phyloP scores from a whole-genome alignment of 1,140 invertebrate genomes.

The Formica selysi region DNA sequence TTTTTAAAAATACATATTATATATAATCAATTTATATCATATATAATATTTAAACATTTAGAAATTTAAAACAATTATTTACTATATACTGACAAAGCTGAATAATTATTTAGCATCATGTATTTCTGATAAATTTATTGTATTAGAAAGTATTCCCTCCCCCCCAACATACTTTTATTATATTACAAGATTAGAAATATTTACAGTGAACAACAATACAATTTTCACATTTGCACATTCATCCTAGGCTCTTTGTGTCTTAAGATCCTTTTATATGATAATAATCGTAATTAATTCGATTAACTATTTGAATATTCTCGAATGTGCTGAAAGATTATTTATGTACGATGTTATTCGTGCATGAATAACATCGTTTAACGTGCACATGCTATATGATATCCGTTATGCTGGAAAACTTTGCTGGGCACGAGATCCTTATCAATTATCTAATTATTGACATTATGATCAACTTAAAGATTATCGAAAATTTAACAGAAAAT shows the following conservation, averaged over 20 bases:
- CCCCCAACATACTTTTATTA: no score
- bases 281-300: no score
- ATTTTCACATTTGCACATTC: no score
- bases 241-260: no score
- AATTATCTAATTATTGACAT: slow-evolving; percentile 56
- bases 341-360: neutral
- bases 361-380: neutral
- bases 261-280: no score
- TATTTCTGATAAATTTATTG: no score
- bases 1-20: neutral
- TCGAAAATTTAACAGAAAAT: slow-evolving; percentile 17
- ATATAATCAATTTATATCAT: neutral
- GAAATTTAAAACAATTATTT: slow-evolving; percentile 2
- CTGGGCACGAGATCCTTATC: slow-evolving; percentile 5
- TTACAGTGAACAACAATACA: no score
- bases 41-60: slow-evolving; percentile 1
- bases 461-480: slow-evolving; percentile 44
- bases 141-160: no score
- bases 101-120: no score
- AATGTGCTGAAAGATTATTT: neutral
- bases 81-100: neutral
- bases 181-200: no score
- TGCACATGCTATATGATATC: no score
- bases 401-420: slow-evolving; percentile 4
- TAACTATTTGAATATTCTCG: no score